Base-by-base conservation (phyloP, 2,113 vertebrate genomes). In the Pangasianodon hypophthalmus region DNA sequence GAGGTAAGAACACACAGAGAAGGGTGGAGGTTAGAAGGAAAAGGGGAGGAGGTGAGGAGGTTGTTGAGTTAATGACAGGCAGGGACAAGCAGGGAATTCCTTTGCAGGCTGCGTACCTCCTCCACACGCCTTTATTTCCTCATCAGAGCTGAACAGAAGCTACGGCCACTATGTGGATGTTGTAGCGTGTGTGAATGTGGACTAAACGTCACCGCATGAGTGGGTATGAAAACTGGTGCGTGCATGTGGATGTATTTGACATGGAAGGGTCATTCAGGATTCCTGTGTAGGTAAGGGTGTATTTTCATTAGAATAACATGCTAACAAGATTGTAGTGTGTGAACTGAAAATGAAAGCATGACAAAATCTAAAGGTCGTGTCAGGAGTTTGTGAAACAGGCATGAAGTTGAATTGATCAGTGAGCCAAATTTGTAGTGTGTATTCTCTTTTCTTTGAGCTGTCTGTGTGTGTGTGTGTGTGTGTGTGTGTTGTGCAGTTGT, bases 21-120 rank as follows among this genome's bases (percentile, higher is more conserved):
- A 62, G n/a, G 85, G 56, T 67, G 52, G 44, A 75, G 60, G 7
- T n/a, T n/a, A 37, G 67, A 77, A 58, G 87, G 83, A 75, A 32
- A n/a, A 26, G 81, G 4, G 82, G 37, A 62, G 82, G 82, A 2
- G 41, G 10, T 46, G 37, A 58, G 41, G 58, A 62, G 29, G 21
- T 91, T 92, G 62, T 58, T 87, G 88, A 88, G 90, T 84, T 18
- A 24, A 86, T 19, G 90, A 84, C 95, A 92, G 88, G 95, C 93
- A 92, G 86, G 91, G 92, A 93, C 96, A 94, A 82, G 95, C 91
- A 89, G 87, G 93, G 94, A 95, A 95, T 95, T 95, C 73, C 58
- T 71, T n/a, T 69, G 2, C 94, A 93, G 88, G 94, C 90, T 91
- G 82, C 93, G 92, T 92, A 94, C 94, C 94, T 94, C 80, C 56